Conservation (phyloP, 2,113 vertebrate genomes). For the Austrofundulus limnaeus region DNA sequence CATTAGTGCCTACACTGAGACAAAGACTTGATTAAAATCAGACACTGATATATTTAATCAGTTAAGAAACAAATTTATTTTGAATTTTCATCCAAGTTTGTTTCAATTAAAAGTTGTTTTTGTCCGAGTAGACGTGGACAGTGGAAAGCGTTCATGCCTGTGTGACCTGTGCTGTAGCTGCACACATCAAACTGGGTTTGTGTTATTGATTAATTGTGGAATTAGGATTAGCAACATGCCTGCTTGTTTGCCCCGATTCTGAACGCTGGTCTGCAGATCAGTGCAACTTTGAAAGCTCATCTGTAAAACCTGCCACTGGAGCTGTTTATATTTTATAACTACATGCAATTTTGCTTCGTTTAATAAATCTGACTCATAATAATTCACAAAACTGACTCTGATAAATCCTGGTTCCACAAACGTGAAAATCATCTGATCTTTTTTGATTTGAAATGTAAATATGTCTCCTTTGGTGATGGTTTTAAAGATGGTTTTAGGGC, state of each 20-base stretch:
- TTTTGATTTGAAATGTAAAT: background rate
- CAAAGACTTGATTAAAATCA: too few relatives aligned
- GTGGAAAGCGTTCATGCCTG: background rate
- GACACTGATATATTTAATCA: too few relatives aligned
- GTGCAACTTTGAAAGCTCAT: background rate
- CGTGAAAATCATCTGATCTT: background rate
- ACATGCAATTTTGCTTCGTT: background rate
- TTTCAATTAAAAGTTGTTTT: too few relatives aligned
- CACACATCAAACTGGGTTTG: background rate
- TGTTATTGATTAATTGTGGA: background rate
- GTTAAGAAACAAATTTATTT: too few relatives aligned
- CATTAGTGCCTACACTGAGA: too few relatives aligned
- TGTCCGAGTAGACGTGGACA: too few relatives aligned
- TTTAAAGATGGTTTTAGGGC: background rate
- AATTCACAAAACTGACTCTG: background rate
- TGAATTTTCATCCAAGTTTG: too few relatives aligned
- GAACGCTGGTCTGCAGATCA: background rate
- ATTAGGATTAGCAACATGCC: background rate
- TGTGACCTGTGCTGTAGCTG: background rate
- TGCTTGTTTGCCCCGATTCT: background rate
- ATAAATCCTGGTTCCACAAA: background rate
- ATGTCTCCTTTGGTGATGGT: background rate
- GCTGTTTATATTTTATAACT: background rate
- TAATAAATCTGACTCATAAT: background rate
- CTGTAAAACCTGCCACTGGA: background rate